These are phyloP conservation scores for Mythimna lalbum DNA, from an alignment of 2,888 invertebrate species.

Conservation along the genomic window DNA sequence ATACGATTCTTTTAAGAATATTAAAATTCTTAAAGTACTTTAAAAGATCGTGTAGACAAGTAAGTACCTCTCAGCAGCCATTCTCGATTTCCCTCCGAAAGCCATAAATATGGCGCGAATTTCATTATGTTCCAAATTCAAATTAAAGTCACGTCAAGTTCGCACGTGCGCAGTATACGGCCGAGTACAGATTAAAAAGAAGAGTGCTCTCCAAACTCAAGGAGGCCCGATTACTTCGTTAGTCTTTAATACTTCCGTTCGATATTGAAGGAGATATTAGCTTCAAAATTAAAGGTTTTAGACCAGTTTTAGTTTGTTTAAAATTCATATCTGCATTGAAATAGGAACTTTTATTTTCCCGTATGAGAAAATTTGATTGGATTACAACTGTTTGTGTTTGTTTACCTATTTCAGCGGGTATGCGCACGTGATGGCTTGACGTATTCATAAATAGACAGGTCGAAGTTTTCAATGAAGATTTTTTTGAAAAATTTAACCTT, in stretches of 20 bases:
- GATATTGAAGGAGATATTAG: conserved; percentile 39
- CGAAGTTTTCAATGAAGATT: too few species aligned
- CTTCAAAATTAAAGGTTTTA: too few species aligned
- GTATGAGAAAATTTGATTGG: too few species aligned
- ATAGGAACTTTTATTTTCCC: too few species aligned
- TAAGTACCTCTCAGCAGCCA: conserved; percentile 71
- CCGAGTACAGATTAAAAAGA: conserved; percentile 76
- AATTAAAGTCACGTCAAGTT: conserved; percentile 87
- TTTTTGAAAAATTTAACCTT: too few species aligned
- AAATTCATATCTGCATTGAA: too few species aligned
- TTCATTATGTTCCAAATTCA: conserved; percentile 87
- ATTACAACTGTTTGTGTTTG: too few species aligned
- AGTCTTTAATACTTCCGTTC: conserved; percentile 58
- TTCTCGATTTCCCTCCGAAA: conserved; percentile 82
- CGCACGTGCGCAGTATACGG: conserved; percentile 82
- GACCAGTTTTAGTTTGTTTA: too few species aligned
- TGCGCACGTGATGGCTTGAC: too few species aligned
- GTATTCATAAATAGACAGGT: too few species aligned
- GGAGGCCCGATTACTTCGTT: conserved; percentile 65
- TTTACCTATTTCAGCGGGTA: too few species aligned
- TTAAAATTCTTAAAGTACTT: conserved; percentile 48
- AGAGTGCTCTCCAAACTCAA: conserved; percentile 69
- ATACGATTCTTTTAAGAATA: conserved; percentile 34
- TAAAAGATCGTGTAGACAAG: conserved; percentile 60
- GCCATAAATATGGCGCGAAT: conserved; percentile 88